These are phyloP conservation scores for Spisula subtruncata DNA, from an alignment of 2,888 invertebrate genomes.

Conservation along the genomic window DNA sequence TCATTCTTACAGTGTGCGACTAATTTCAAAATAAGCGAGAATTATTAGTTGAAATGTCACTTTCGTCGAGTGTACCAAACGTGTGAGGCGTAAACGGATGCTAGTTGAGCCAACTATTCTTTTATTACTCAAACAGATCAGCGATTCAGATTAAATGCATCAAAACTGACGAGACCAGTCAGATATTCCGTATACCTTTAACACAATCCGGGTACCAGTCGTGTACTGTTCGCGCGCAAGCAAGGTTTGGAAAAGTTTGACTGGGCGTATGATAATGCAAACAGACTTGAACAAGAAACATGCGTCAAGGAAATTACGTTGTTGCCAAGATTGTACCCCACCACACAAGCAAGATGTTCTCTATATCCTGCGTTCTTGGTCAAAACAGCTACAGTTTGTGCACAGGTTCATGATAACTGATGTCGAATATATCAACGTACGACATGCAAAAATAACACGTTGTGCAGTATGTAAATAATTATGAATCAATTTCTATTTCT, in stretches of 20 bases:
- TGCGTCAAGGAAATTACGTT: not conserved
- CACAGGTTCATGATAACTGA: too few species aligned
- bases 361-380: not conserved
- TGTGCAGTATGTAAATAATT: too few species aligned
- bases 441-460: too few species aligned
- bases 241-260: not conserved
- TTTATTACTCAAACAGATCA: constrained; percentile 11
- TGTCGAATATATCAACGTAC: too few species aligned
- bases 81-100: not conserved
- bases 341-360: not conserved
- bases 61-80: not conserved
- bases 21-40: not conserved
- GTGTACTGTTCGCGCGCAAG: not conserved
- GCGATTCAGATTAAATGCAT: not conserved
- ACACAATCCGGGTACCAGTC: not conserved
- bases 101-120: not conserved
- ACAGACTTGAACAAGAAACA: constrained; percentile 6
- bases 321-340: not conserved
- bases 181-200: constrained; percentile 16
- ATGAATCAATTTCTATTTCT: too few species aligned
- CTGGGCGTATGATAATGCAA: not conserved
- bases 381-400: not conserved
- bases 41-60: constrained; percentile 1
- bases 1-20: not conserved
- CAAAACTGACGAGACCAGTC: not conserved